Evolutionary conservation across 2,888 invertebrate species (phyloP), one percentile per base, ranked within the genome.

Genomic region (Cantharis flavilabris): DNA sequence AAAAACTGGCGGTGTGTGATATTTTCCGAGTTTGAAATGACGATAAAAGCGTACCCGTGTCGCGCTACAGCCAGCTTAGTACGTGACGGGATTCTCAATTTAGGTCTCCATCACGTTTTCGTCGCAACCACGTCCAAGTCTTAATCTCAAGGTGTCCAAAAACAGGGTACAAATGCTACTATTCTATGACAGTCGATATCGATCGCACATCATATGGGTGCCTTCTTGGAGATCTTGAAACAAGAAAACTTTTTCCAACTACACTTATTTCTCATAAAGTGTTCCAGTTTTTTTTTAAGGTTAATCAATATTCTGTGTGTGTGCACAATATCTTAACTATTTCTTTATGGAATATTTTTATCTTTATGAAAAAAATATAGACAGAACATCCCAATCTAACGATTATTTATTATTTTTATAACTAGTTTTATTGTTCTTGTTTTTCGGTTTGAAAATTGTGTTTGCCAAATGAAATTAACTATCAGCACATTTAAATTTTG

Each of bases 1-100:
- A 86, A 86, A 86, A 86, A 85, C 85, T 85, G 84, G 83, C 83
- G 86, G 86, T 85, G 85, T 86, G 85, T 86, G 86, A 86, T 86
- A 86, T 86, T 86, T 87, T 87, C 85, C 84, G 84, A 82, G 86
- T 86, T 86, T 85, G 86, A 86, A 86, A 86, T 85, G 86, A 86
- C 86, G 86, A 86, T 87, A 86, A 87, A 86, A 87, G 86, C 86
- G 86, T 86, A 86, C 85, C 85, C 86, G 85, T 86, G 86, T 87
- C 86, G 86, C 83, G 85, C 85, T 84, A 84, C 84, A 83, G 85
- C 86, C 83, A 83, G 84, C 83, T 78, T 82, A 76, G 76, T 84
- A 86, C 86, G 86, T 86, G 86, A 86, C 85, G 78, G 79, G 86
- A 85, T 82, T 86, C 71, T 76, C 75, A 80, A 83, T 80, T 78